A percentile compares a stretch with the other conserved stretches of the same genome.
Conservation (phyloP, 2,888 invertebrate genomes). For the Cantharis rufa region DNA sequence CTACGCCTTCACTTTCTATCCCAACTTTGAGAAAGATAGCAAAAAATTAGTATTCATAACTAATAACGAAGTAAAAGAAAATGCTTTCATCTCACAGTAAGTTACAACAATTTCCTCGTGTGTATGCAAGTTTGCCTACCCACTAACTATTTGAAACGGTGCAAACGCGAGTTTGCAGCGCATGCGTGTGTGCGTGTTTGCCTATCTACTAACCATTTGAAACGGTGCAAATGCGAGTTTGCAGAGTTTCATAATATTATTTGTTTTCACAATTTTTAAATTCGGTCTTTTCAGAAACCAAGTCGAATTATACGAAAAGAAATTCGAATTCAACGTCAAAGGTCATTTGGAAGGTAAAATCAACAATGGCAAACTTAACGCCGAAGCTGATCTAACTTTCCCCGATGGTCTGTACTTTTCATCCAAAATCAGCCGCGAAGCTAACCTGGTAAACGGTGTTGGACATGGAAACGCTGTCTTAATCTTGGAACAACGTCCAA, state of each 20-base stretch:
- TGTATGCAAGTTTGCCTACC: not conserved
- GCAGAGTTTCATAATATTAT: too few species aligned
- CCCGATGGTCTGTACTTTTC: constrained; percentile 58
- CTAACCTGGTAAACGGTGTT: constrained; percentile 42
- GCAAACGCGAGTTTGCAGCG: too few species aligned
- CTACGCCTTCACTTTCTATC: constrained; percentile 65
- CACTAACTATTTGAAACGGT: too few species aligned
- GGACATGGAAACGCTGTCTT: constrained; percentile 41
- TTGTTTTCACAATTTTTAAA: too few species aligned
- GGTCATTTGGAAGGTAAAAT: constrained; percentile 47
- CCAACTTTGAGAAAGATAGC: constrained; percentile 72
- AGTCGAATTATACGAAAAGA: constrained; percentile 55
- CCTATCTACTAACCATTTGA: not conserved
- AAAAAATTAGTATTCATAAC: constrained; percentile 71
- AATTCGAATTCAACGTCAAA: constrained; percentile 45
- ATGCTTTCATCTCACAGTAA: constrained; percentile 66
- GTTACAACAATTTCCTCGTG: constrained; percentile 39
- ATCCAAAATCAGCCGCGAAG: constrained; percentile 50
- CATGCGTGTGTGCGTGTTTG: not conserved
- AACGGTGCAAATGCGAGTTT: too few species aligned
- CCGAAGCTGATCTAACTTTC: constrained; percentile 58
- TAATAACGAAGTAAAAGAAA: constrained; percentile 60
- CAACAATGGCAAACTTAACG: constrained; percentile 55
- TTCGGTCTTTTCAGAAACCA: constrained; percentile 55
- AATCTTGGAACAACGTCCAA: constrained; percentile 51